phyloP scores from a whole-genome alignment of 2,888 invertebrate genomes.

The Leptopilina drosophilae region DNA sequence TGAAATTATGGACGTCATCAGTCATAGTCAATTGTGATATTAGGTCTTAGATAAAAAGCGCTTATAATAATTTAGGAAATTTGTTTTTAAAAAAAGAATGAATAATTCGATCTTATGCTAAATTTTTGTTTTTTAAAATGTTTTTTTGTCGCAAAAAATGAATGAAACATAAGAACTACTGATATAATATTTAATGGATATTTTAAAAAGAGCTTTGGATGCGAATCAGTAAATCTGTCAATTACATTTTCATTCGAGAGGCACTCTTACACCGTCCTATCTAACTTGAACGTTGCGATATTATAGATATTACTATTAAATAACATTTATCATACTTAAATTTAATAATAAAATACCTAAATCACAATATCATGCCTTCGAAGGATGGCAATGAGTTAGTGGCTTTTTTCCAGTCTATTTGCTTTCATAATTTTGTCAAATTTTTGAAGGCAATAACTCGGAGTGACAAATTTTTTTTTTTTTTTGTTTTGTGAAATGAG shows the following conservation, averaged over 20 bases:
- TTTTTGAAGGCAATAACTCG: constrained; percentile 49
- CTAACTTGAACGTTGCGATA: constrained; percentile 66
- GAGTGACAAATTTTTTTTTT: constrained; percentile 36
- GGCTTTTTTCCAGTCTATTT: constrained; percentile 62
- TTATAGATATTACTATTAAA: constrained; percentile 71
- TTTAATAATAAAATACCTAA: constrained; percentile 74
- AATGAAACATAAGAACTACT: constrained; percentile 6
- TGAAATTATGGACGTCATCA: constrained; percentile 22
- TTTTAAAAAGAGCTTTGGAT: constrained; percentile 33
- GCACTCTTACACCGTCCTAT: constrained; percentile 61
- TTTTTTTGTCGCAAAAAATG: constrained; percentile 19
- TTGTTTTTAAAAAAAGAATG: constrained; percentile 18
- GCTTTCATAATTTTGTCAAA: constrained; percentile 56
- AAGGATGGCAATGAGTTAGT: constrained; percentile 60
- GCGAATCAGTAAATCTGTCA: constrained; percentile 41
- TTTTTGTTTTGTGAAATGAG: constrained; percentile 14
- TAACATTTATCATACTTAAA: constrained; percentile 73
- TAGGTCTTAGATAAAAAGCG: constrained; percentile 11
- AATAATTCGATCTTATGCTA: constrained; percentile 9
- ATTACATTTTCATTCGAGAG: constrained; percentile 64
- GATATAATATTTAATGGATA: constrained; percentile 26
- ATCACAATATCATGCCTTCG: constrained; percentile 71
- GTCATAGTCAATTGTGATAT: constrained; percentile 12
- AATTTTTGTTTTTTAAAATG: neutral
- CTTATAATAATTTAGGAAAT: constrained; percentile 24